Conservation (phyloP, 2,888 invertebrate genomes). For the Crossocerus cetratus region DNA sequence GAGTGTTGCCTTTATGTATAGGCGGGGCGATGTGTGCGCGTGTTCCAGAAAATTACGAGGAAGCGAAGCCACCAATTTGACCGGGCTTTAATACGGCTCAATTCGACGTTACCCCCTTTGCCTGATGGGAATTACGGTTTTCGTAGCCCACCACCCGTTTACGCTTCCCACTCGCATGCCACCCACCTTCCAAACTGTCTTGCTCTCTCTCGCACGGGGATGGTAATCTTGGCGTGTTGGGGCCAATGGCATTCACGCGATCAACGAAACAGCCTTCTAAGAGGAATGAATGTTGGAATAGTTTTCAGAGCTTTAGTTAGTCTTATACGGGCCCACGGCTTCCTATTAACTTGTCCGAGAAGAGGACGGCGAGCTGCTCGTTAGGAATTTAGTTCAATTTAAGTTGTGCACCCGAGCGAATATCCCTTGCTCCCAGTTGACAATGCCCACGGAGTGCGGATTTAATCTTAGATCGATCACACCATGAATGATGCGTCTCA, state of each 20-base stretch:
- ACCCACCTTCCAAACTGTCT: too few relatives aligned
- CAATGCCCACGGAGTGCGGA: constrained; percentile 24
- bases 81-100: neutral
- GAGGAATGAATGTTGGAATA: neutral
- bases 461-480: constrained; percentile 32
- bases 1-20: too few relatives aligned
- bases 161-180: neutral
- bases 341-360: neutral
- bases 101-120: neutral
- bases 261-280: too few relatives aligned
- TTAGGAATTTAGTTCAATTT: constrained; percentile 52
- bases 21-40: too few relatives aligned
- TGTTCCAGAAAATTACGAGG: neutral
- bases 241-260: too few relatives aligned
- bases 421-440: constrained; percentile 28
- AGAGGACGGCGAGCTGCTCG: constrained; percentile 7
- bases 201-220: too few relatives aligned
- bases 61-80: neutral
- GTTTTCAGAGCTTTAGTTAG: constrained; percentile 1
- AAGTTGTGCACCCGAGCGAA: constrained; percentile 32
- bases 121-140: neutral
- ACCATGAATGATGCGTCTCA: neutral
- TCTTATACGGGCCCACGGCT: neutral
- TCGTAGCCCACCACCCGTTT: neutral
- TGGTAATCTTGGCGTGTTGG: too few relatives aligned